A percentile compares a stretch with the other conserved stretches of the same genome.
Evolutionary conservation across 1,140 invertebrate species (phyloP).

Genomic region (Manduca sexta): DNA sequence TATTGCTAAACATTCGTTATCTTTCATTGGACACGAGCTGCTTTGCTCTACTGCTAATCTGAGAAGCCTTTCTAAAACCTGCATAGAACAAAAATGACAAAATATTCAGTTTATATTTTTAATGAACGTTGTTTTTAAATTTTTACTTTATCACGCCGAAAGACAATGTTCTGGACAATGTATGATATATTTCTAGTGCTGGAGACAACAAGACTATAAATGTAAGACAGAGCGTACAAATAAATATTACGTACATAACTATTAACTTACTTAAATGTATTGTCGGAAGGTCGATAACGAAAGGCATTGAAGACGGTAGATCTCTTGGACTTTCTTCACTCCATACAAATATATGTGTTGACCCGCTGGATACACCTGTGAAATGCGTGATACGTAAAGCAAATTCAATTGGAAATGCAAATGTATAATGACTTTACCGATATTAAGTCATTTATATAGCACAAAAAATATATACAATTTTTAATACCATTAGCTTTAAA

Average conservation of each 20-base stretch:
- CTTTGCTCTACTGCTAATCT: slow-evolving; percentile 56
- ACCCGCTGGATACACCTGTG: slow-evolving; percentile 83
- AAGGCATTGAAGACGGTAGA: slow-evolving; percentile 82
- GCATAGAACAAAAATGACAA: slow-evolving; percentile 9
- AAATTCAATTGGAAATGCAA: too few relatives aligned
- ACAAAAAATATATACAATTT: background rate
- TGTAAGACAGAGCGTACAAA: too few relatives aligned
- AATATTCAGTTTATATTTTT: background rate
- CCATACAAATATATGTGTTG: slow-evolving; percentile 86
- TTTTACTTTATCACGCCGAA: too few relatives aligned
- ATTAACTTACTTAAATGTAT: slow-evolving; percentile 83
- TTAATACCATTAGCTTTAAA: slow-evolving; percentile 75
- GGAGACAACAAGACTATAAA: too few relatives aligned
- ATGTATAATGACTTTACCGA: too few relatives aligned
- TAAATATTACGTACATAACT: too few relatives aligned
- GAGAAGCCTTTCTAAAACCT: slow-evolving; percentile 64
- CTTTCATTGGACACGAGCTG: slow-evolving; percentile 74
- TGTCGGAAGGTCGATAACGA: slow-evolving; percentile 91
- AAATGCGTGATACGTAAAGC: too few relatives aligned
- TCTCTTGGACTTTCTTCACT: slow-evolving; percentile 76
- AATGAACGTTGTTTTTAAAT: background rate
- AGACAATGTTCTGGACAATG: too few relatives aligned
- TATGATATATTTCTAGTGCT: too few relatives aligned
- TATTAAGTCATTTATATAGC: background rate
- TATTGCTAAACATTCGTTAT: slow-evolving; percentile 93